Evolutionary conservation across 2,797 vertebrate genomes (phyloP), one percentile per base, ranked within the genome.

Genomic region (Typhlichthys subterraneus): DNA sequence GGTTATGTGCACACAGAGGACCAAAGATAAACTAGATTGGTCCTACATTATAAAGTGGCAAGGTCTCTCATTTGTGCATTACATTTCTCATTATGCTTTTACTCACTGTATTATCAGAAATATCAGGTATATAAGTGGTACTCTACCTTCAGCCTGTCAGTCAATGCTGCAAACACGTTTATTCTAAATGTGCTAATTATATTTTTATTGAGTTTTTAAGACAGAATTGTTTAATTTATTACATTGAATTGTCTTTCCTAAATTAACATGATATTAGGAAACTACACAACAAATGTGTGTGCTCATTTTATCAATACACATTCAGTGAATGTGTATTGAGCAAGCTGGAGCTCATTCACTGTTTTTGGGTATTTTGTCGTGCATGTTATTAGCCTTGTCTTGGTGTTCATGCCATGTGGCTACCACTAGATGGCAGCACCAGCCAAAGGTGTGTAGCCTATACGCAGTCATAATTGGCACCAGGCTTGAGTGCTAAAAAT

Each of bases 381-480:
- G 57, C 47, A 12, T 59, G 23, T 60, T 67, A 69, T 3, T 46
- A 9, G 45, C 12, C 19, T 19, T 19, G 19, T 19, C 19, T 52
- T 3, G 13, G 14, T 1, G 4, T 14, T 47, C 33, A 68, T 63
- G 70, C 68, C 1, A 17, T 2, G 2, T 14, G n/a, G 19, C 0
- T 5, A 59, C 81, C 91, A 87, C 77, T 79, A 91, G 91, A 89
- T 91, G 88, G 87, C 87, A 91, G 76, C 81, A 83, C 80, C 51
- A 77, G 46, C 73, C 76, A 81, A 75, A 82, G 59, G 56, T 80
- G 79, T 12, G 33, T 23, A 61, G 57, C 33, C 55, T 12, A 33
- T 17, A 61, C 57, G 29, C 57, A 64, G 45, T 49, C n/a, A 38
- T 7, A 3, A 33, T 14, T 11, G 29, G 50, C 47, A 38, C 9